A percentile compares a stretch with the other conserved stretches of the same genome.
phyloP scores from a whole-genome alignment of 2,113 vertebrate species.

The Tiliqua scincoides region DNA sequence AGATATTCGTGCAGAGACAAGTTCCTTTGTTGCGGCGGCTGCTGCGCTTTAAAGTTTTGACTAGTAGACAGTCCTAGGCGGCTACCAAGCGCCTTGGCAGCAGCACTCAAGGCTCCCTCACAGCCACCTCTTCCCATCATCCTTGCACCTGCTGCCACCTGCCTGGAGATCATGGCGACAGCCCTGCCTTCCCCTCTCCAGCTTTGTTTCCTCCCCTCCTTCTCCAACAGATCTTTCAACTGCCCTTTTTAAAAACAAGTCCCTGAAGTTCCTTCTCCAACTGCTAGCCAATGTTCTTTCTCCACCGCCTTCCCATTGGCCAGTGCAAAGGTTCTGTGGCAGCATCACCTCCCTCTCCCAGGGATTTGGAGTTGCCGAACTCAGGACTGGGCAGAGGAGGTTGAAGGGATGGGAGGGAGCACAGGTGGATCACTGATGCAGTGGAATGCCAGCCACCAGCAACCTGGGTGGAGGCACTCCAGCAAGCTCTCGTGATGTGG shows the following conservation, averaged over 20 bases:
- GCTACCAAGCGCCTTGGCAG: slow-evolving; percentile 78
- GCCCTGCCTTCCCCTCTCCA: accelerated
- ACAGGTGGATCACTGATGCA: no score
- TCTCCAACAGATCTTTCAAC: not conserved
- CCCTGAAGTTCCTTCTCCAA: not conserved
- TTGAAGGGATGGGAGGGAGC: no score
- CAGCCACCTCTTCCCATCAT: not conserved
- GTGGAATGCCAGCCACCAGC: no score
- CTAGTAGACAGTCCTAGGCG: slow-evolving; percentile 79
- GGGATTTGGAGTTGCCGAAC: no score
- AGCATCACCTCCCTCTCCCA: not conserved
- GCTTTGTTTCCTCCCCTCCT: not conserved
- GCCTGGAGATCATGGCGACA: not conserved
- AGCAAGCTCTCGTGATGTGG: no score
- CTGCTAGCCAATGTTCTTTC: no score
- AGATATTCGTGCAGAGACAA: slow-evolving; percentile 95
- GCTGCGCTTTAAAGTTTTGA: slow-evolving; percentile 77
- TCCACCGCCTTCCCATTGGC: not conserved
- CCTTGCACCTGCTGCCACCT: not conserved
- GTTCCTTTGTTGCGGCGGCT: slow-evolving; percentile 80
- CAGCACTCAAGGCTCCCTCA: accelerated
- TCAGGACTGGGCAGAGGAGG: no score
- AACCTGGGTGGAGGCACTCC: no score
- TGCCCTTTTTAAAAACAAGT: not conserved
- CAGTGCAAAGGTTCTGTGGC: not conserved